Evolutionary conservation across 2,113 vertebrate species (phyloP).

Genomic region (Apodemus sylvaticus): DNA sequence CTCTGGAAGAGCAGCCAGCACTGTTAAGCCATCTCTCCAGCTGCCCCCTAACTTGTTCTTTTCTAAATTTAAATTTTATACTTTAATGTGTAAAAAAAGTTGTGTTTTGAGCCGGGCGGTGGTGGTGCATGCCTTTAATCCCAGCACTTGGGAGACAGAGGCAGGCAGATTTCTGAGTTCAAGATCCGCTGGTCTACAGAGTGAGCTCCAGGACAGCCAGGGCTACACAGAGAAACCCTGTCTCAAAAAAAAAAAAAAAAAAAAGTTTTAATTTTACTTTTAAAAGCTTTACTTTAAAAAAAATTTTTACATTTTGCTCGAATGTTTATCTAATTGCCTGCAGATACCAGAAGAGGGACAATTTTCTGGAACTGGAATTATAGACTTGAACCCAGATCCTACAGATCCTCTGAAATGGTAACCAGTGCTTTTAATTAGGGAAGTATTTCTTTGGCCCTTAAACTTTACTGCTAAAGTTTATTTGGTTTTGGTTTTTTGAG

Average conservation of each 20-base stretch:
- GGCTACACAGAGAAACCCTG: too few relatives aligned
- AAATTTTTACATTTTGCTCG: neutral
- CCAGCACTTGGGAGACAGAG: too few relatives aligned
- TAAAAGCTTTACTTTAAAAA: neutral
- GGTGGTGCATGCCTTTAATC: too few relatives aligned
- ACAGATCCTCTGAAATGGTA: neutral
- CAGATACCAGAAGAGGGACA: neutral
- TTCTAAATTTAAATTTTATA: neutral
- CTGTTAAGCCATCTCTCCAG: neutral
- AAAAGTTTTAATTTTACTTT: neutral
- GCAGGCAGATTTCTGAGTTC: too few relatives aligned
- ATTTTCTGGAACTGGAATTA: neutral
- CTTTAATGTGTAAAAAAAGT: neutral
- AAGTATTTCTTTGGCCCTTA: neutral
- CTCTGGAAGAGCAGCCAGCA: neutral
- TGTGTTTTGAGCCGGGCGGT: too few relatives aligned
- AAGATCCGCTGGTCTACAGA: too few relatives aligned
- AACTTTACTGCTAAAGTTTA: too few relatives aligned
- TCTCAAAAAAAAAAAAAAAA: too few relatives aligned
- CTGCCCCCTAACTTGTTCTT: too few relatives aligned
- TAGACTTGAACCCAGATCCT: neutral
- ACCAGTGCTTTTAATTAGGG: neutral
- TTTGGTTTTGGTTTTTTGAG: neutral
- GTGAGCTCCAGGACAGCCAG: too few relatives aligned
- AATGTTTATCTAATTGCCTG: neutral